Evolutionary conservation across 2,797 vertebrate species (phyloP).

Genomic region (Euthynnus affinis): DNA sequence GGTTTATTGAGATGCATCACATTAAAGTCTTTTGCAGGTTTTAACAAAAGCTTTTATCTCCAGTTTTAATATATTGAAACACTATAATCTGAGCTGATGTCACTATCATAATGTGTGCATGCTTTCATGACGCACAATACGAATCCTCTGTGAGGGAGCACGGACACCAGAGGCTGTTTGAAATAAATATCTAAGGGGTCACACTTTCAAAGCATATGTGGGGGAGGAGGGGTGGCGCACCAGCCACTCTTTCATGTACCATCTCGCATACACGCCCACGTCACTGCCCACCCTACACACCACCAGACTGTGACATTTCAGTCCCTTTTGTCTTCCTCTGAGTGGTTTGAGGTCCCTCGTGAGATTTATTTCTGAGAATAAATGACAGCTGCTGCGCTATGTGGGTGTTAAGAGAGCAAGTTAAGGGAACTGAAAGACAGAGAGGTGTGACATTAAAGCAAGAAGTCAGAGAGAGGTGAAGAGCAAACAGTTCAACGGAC

Average conservation of each 20-base stretch:
- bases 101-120: conserved; percentile 17
- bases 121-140: conserved; percentile 35
- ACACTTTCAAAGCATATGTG: conserved; percentile 61
- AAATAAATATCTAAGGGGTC: conserved; percentile 73
- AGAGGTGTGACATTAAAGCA: conserved; percentile 42
- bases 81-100: conserved; percentile 6
- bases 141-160: conserved; percentile 8
- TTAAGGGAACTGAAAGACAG: conserved; percentile 12
- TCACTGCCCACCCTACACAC: conserved; percentile 25
- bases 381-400: conserved; percentile 38
- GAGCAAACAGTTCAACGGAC: conserved; percentile 10
- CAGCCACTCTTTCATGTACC: conserved; percentile 62
- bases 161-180: conserved; percentile 55
- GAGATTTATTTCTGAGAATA: conserved; percentile 4
- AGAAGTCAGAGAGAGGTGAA: conserved; percentile 42
- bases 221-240: conserved; percentile 16
- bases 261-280: conserved; percentile 25
- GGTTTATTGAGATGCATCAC: no score
- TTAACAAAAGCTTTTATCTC: neutral
- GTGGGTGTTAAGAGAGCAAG: conserved; percentile 21
- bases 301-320: conserved; percentile 72
- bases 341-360: conserved; percentile 39
- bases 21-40: conserved; percentile 1
- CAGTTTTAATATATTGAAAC: neutral
- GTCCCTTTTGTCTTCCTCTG: conserved; percentile 59